Evolutionary conservation across 2,888 invertebrate genomes (phyloP).

Genomic region (Machimus atricapillus): DNA sequence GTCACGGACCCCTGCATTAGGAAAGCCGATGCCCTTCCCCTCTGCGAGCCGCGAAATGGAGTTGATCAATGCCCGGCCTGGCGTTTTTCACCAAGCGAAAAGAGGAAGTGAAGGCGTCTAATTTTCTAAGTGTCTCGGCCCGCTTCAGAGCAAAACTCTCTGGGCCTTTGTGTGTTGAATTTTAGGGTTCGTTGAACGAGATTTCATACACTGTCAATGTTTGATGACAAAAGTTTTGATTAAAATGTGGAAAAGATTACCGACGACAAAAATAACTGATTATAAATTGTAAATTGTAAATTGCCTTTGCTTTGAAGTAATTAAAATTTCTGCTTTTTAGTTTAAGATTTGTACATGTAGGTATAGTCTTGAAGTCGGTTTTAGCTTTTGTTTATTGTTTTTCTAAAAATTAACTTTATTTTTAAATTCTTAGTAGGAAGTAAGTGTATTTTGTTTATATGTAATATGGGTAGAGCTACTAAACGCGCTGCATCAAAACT

Average conservation of each 20-base stretch:
- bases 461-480: no score
- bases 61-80: conserved; percentile 13
- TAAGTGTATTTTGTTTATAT: no score
- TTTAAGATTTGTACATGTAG: no score
- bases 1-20: conserved; percentile 2
- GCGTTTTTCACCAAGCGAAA: not conserved
- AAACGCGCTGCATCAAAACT: no score
- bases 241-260: not conserved
- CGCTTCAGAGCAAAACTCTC: not conserved
- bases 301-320: no score
- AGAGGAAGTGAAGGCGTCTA: conserved; percentile 31
- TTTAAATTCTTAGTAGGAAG: no score
- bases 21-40: conserved; percentile 19
- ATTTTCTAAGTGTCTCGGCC: conserved; percentile 1
- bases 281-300: no score
- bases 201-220: conserved; percentile 28
- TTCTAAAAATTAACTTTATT: no score
- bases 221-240: not conserved
- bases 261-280: no score
- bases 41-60: not conserved
- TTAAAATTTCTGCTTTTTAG: no score
- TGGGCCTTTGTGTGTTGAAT: not conserved
- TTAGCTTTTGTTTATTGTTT: no score
- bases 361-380: no score
- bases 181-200: conserved; percentile 38